A percentile compares a stretch with the other conserved stretches of the same genome.
phyloP scores from a whole-genome alignment of 2,113 vertebrate genomes.

The Rhinopomastus cyanomelas region DNA sequence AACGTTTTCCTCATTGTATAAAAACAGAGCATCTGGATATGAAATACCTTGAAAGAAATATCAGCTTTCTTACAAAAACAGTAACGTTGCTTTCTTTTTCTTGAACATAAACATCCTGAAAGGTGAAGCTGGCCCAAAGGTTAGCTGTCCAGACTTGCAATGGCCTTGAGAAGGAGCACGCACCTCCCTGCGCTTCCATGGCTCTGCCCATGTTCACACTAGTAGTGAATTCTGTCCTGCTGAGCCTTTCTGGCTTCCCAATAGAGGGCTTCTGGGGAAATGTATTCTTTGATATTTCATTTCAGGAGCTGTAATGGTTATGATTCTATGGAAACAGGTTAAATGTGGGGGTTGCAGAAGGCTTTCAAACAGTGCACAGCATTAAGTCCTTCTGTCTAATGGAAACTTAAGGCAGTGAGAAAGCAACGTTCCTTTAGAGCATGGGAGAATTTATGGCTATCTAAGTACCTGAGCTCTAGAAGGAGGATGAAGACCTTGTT shows the following conservation, averaged over 20 bases:
- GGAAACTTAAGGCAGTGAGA: background rate
- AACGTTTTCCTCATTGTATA: background rate
- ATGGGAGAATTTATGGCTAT: background rate
- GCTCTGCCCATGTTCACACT: background rate
- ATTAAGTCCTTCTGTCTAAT: background rate
- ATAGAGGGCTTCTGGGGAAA: background rate
- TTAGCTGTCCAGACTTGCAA: background rate
- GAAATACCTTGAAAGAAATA: background rate
- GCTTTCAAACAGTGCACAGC: background rate
- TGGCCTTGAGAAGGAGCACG: background rate
- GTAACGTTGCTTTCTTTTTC: background rate
- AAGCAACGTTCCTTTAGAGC: background rate
- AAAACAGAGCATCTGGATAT: background rate
- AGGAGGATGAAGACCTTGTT: background rate
- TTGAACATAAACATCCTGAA: background rate
- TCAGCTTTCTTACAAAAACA: background rate
- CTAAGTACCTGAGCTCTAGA: background rate
- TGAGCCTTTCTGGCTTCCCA: background rate
- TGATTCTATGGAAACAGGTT: background rate
- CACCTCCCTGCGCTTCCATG: fast-evolving
- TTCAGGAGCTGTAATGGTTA: background rate
- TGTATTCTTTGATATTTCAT: background rate
- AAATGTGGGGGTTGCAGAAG: background rate
- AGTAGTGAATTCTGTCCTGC: background rate
- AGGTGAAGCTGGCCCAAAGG: background rate